Base-by-base conservation (phyloP, 2,797 vertebrate genomes). In the Petrocephalus sullivani region DNA sequence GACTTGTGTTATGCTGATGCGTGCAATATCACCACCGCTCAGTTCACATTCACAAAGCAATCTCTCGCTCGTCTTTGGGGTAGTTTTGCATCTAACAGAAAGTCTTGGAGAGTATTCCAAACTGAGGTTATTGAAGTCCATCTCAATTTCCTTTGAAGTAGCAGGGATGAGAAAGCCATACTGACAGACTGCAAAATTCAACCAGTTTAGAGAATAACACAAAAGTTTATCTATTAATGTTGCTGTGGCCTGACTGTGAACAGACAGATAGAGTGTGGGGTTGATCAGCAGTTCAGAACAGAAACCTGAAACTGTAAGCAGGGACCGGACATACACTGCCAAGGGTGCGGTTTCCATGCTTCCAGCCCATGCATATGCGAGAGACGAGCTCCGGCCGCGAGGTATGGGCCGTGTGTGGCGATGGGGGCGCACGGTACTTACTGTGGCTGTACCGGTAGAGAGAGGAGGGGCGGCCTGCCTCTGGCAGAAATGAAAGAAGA, bases 391-490 rank as follows among this genome's bases (percentile, higher is more conserved):
- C 4, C 49, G 6, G 81, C 41, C 7, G n/a, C 33, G 23, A 21
- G 23, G 58, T 46, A 19, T 33, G 87, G 21, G 58, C 57, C 67
- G 37, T 61, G 78, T 85, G 16, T 49, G 60, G 87, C 60, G 51
- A 60, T 78, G 58, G 75, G 87, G 85, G 87, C 6, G 67, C 19
- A 23, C 19, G 71, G 84, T 91, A 92, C 91, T 92, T 88, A 92
- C 91, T 90, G 89, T 92, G 91, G 91, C 90, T 92, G 90, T 91
- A 91, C 87, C 90, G 89, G 90, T 91, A 92, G 89, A 92, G 89
- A 89, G 91, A 91, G 84, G 91, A 89, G 87, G 87, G 90, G 89
- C 90, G 90, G 82, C 90, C 89, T 90, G 87, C 89, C 88, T 91
- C 91, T 92, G 88, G 90, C 89, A 90, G 91, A 91, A 92, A 92